Conservation (phyloP, 2,797 vertebrate species). For the Squalus acanthias region DNA sequence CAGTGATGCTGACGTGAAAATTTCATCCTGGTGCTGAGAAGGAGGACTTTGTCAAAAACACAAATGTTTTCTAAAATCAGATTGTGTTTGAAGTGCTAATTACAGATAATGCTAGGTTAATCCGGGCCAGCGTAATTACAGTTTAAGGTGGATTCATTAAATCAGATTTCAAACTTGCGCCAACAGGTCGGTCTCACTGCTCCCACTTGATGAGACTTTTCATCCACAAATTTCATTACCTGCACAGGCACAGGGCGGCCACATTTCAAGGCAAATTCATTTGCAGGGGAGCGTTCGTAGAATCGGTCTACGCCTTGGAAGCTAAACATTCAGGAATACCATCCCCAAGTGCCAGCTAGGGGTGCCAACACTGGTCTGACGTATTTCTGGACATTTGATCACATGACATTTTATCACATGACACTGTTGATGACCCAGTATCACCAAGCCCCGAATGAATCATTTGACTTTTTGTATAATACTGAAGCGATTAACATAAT, state of each 20-base stretch:
- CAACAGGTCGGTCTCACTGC: neutral
- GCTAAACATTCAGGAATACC: neutral
- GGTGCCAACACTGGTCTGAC: no score
- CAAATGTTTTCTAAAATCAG: neutral
- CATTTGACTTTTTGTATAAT: neutral
- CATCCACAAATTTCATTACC: neutral
- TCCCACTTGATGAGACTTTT: neutral
- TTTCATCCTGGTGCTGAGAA: neutral
- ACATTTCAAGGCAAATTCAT: neutral
- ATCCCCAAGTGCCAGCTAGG: neutral
- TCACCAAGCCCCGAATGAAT: neutral
- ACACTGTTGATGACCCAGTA: neutral
- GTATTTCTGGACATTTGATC: neutral
- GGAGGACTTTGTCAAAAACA: neutral
- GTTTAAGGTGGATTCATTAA: neutral
- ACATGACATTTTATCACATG: neutral
- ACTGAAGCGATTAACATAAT: neutral
- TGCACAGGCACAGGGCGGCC: neutral
- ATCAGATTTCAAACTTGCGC: neutral
- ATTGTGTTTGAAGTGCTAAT: neutral
- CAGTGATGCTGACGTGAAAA: neutral
- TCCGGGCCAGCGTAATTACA: neutral
- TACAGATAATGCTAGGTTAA: constrained; percentile 1
- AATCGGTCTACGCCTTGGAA: neutral
- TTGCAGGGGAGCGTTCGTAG: neutral